Evolutionary conservation across 2,113 vertebrate genomes (phyloP).

Genomic region (Apeltes quadracus): DNA sequence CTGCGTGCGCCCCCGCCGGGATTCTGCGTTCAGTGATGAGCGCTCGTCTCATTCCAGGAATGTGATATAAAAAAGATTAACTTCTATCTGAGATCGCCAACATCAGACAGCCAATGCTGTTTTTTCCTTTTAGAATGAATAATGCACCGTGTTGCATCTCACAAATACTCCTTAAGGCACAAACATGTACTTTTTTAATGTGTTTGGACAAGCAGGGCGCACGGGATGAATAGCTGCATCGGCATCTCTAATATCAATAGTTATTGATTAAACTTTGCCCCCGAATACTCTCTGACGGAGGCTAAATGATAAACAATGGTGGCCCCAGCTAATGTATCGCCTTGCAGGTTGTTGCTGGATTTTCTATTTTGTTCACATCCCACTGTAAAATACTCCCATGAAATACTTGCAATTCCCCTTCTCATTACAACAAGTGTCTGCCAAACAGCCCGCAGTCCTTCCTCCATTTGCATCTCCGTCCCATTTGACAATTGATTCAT

Average conservation of each 20-base stretch:
- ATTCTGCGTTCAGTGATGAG: neutral
- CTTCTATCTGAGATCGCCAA: neutral
- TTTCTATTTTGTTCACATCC: slow-evolving; percentile 7
- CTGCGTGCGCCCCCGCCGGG: neutral
- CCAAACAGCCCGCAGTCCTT: slow-evolving; percentile 20
- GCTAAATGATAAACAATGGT: slow-evolving; percentile 35
- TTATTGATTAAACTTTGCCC: slow-evolving; percentile 34
- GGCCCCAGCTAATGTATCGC: slow-evolving; percentile 37
- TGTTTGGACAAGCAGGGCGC: neutral
- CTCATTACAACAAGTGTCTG: slow-evolving; percentile 11
- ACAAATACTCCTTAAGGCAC: slow-evolving; percentile 17
- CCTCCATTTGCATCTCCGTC: slow-evolving; percentile 32
- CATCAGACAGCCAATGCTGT: neutral
- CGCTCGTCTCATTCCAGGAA: slow-evolving; percentile 18
- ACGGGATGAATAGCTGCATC: neutral
- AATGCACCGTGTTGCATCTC: slow-evolving; percentile 10
- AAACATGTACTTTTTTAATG: slow-evolving; percentile 16
- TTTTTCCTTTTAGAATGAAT: slow-evolving; percentile 14
- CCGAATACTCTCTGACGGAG: slow-evolving; percentile 25
- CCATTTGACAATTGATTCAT: slow-evolving; percentile 54
- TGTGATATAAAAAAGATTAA: neutral
- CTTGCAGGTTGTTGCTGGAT: slow-evolving; percentile 18
- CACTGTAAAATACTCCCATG: slow-evolving; percentile 2
- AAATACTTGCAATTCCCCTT: neutral
- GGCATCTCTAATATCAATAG: neutral